Conservation (phyloP, 1,140 invertebrate genomes). For the Formica exsecta region DNA sequence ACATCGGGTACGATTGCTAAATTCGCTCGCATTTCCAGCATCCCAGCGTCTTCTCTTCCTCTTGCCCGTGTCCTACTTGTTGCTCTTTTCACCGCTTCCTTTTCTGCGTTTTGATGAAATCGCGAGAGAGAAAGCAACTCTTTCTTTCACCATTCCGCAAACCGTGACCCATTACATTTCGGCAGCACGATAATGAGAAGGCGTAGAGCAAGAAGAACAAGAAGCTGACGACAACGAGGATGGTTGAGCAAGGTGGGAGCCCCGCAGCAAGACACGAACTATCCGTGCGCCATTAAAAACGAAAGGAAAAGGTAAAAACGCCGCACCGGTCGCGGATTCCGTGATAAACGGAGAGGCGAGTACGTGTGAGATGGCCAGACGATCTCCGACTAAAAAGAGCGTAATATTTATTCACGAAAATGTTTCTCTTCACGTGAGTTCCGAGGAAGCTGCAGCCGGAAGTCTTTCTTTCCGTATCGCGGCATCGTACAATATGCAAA, state of each 20-base stretch:
- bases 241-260: conserved; percentile 23
- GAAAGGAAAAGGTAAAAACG: background rate
- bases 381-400: background rate
- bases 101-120: background rate
- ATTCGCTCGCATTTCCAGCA: background rate
- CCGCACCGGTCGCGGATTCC: conserved; percentile 25
- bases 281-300: conserved; percentile 15
- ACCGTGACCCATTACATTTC: conserved; percentile 71
- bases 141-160: conserved; percentile 8
- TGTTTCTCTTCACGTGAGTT: conserved; percentile 39
- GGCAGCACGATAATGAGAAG: conserved; percentile 70
- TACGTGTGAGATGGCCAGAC: background rate
- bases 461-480: background rate
- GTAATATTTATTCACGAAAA: conserved; percentile 43
- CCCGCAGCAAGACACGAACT: conserved; percentile 38
- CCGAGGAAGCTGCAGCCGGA: background rate
- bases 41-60: background rate
- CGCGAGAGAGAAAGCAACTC: background rate
- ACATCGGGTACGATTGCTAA: background rate
- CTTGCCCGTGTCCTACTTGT: background rate
- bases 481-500: too few species aligned
- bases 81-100: background rate
- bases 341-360: conserved; percentile 21
- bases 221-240: conserved; percentile 33
- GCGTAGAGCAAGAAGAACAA: conserved; percentile 55